Base-by-base conservation (phyloP, 2,888 invertebrate genomes). In the Nipponacmea schrenckii region DNA sequence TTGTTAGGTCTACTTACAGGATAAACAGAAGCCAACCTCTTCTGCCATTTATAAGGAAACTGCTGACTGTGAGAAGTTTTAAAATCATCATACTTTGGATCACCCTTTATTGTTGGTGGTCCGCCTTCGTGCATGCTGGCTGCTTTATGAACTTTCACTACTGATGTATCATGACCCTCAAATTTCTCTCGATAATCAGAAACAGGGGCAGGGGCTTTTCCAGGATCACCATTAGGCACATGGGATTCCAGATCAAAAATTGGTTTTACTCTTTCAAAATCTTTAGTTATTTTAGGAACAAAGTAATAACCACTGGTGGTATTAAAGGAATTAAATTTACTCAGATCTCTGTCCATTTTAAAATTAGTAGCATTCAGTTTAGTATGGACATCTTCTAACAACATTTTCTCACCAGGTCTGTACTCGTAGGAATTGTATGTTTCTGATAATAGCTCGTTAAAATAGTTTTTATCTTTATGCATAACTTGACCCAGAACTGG, bases 341-440 rank as follows among this genome's bases (percentile, higher is more conserved):
- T 80, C 20, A 80, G 68, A 71, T 87, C 87, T 46, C 78, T 70
- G 72, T 87, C 86, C 85, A 86, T 85, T 75, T 86, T 87, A 69
- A 86, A 87, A 75, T 86, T 87, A 5, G 87, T 87, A 14, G 72
- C 70, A 45, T 84, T 74, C 17, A 85, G 75, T 66, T 81, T 85
- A 31, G 78, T 80, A 62, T 78, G 76, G 14, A 73, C 78, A 24
- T 80, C 79, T 63, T 76, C 72, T 45, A 83, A 74, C 62, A 81
- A 80, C 12, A 84, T 82, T 72, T 83, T 83, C 14, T 74, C 75
- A n/a, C 81, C 68, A 31, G 78, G 77, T 66, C 79, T 75, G 66
- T 83, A 82, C 68, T 82, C 77, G 77, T 81, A 85, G 8, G 82
- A 74, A 45, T 75, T 76, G 7, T 75, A 74, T 15, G 86, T 87